Evolutionary conservation across 1,140 invertebrate species (phyloP).

Genomic region (Calliopsis andreniformis): DNA sequence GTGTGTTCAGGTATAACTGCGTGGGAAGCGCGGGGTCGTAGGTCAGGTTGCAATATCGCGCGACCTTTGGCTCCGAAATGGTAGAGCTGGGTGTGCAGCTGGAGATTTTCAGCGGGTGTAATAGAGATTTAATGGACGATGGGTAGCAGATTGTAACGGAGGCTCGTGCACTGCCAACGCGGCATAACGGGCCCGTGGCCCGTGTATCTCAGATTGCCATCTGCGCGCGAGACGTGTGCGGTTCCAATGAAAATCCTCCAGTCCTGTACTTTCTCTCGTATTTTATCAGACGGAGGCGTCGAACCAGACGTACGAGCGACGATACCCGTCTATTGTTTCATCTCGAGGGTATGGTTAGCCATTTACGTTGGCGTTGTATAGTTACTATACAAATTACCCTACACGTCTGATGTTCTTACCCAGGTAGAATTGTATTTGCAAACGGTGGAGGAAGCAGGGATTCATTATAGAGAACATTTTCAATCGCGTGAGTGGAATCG

Average conservation of each 20-base stretch:
- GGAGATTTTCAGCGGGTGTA: conserved; percentile 55
- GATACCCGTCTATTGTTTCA: conserved; percentile 28
- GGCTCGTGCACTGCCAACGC: conserved; percentile 26
- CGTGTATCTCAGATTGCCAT: conserved; percentile 52
- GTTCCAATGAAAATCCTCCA: conserved; percentile 30
- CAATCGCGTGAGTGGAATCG: too few relatives aligned
- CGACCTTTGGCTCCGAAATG: conserved; percentile 41
- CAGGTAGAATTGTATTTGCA: background rate
- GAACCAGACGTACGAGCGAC: background rate
- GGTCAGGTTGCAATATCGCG: conserved; percentile 53
- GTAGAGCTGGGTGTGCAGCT: conserved; percentile 10
- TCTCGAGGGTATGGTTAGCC: conserved; percentile 1
- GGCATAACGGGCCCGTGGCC: conserved; percentile 37
- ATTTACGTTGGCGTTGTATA: conserved; percentile 12
- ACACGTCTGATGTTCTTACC: background rate
- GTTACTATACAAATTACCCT: background rate
- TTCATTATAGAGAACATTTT: background rate
- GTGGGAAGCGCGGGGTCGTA: conserved; percentile 54
- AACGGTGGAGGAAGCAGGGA: background rate
- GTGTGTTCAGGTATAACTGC: conserved; percentile 53
- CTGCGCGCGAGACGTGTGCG: conserved; percentile 18
- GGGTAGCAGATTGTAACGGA: conserved; percentile 58
- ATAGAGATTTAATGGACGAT: conserved; percentile 53
- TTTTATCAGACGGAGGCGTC: conserved; percentile 12
- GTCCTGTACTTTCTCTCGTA: conserved; percentile 2